Percentiles rank a stretch among this genome's conserved stretches.
These are phyloP conservation scores for Orbicella faveolata DNA, from an alignment of 64 coral and sea anemone genomes.

Conservation along the genomic window DNA sequence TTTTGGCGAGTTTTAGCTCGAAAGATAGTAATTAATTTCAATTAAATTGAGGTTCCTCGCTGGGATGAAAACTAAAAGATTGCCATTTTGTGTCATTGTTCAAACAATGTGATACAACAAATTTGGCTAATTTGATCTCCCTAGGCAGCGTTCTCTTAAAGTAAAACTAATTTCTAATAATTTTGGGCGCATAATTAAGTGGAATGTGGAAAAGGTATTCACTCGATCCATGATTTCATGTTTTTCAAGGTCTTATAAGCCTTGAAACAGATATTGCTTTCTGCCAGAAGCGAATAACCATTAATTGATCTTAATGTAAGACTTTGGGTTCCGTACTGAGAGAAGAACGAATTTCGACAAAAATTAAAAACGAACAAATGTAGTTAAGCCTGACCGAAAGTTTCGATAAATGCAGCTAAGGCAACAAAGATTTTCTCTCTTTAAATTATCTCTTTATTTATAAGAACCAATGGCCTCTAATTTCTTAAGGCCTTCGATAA, in stretches of 20 bases:
- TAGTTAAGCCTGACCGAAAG: not conserved
- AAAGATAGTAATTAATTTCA: not conserved
- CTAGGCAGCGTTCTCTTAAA: not conserved
- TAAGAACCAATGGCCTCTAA: slow-evolving; percentile 19
- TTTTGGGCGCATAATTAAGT: slow-evolving; percentile 2
- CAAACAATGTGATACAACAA: not conserved
- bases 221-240: not conserved
- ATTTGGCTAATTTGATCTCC: not conserved
- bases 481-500: not conserved
- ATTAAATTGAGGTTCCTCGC: not conserved
- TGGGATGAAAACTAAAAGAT: not conserved
- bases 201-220: not conserved
- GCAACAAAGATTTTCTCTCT: not conserved
- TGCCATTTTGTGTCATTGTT: not conserved
- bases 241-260: not conserved
- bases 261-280: not conserved
- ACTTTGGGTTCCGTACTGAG: not conserved
- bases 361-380: not conserved
- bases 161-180: not conserved
- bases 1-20: not conserved
- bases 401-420: not conserved
- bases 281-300: not conserved
- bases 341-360: not conserved
- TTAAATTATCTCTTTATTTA: slow-evolving; percentile 21
- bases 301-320: not conserved